Evolutionary conservation across 2,888 invertebrate species (phyloP), one percentile per base, ranked within the genome.

Genomic region (Patella pellucida): DNA sequence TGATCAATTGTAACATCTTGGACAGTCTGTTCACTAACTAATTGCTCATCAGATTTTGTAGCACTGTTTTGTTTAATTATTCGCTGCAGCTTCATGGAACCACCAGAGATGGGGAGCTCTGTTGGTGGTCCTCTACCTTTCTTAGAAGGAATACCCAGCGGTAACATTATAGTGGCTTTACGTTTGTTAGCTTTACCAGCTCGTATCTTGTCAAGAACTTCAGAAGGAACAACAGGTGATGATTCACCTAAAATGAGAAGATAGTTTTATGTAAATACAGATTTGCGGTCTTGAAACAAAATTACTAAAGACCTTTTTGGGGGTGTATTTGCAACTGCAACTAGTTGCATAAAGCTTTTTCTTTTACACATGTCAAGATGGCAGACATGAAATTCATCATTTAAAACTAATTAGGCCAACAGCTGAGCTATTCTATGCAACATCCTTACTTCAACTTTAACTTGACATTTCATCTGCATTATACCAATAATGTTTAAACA

Each of bases 101-200:
- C 62, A 62, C 14, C 19, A 14, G 19, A 23, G 19, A 62, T 11
- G 3, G 19, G 19, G 19, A 23, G 19, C 14, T 80, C 77, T 76
- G 81, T 81, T 0, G 82, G 82, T 67, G 78, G 78, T 11, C 84
- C 83, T 16, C 85, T 75, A 19, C 83, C 83, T 50, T 82, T 76
- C 74, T 84, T 85, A 12, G 84, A 79, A 16, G 86, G 86, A 54
- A 83, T 83, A 12, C 79, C 79, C 78, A 84, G 81, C 0, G 86
- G 87, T 67, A 87, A 70, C 83, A 87, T 81, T 16, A 86, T 86
- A n/a, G 85, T 78, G 0, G 84, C 74, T 68, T 84, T 85, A 27
- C 83, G 79, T 72, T 85, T 86, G 15, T 50, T 69, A 5, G 72
- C 56, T 1, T 68, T 68, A 14, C 68, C 52, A 1, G 75, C 50